Base-by-base conservation (phyloP, 2,888 invertebrate genomes). In the Phortica magna region DNA sequence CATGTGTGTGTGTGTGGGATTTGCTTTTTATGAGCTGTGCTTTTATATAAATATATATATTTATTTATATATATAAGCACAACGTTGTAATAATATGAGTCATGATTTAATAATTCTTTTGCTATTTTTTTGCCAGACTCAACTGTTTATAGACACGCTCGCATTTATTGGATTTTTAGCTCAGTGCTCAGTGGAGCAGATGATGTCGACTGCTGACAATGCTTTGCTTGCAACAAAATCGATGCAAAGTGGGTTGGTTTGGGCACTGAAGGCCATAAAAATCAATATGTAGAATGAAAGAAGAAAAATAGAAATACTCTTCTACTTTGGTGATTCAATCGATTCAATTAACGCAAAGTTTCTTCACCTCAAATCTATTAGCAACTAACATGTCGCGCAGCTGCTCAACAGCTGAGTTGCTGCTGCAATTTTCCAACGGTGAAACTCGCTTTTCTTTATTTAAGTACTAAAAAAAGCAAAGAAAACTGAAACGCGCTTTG, bases 141-240 rank as follows among this genome's bases (percentile, higher is more conserved):
- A 14, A 48, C 14, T 48, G 3, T 48, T 48, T 48, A 48, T 48
- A 48, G 48, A 48, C 48, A 12, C 14, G 48, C 10, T 12, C 10
- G 48, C 10, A 7, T 48, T 48, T 48, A 48, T 48, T 48, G 14
- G 48, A 48, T 48, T 48, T 61, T 22, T n/a, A 43, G 14, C 55
- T 42, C 42, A 19, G 14, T 74, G 73, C 77, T 72, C 74, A 72
- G 22, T 76, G 76, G 70, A 59, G 78, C 76, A 55, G 7, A 65
- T 22, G 17, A 22, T 61, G 61, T 12, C 7, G 48, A 6, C 14
- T 12, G 14, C 48, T 48, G 48, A 7, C 48, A 14, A 14, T 14
- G 14, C 9, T n/a, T n/a, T 14, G 48, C 7, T 9, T 19, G 22
- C 17, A 17, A 22, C 10, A 9, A 22, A 61, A 61, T 61, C 61